phyloP scores from a whole-genome alignment of 2,113 vertebrate genomes.

The Cercocebus atys region DNA sequence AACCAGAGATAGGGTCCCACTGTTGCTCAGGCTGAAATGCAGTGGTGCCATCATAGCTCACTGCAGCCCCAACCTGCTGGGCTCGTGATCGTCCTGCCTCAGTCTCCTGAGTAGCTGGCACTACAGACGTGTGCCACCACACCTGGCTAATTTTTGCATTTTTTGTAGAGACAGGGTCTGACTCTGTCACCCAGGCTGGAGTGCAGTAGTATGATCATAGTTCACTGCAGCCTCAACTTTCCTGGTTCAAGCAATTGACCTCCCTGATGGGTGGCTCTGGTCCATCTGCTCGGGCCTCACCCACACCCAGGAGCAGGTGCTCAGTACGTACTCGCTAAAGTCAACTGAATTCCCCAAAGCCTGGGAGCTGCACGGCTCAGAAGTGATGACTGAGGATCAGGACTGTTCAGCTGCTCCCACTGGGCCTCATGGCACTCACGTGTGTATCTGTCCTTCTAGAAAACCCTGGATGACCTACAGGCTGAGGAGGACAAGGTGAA shows the following conservation, averaged over 20 bases:
- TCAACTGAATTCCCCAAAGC: background rate
- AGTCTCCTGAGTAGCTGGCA: too few relatives aligned
- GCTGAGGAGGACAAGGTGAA: conserved; percentile 76
- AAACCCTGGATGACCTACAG: conserved; percentile 73
- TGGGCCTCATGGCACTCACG: background rate
- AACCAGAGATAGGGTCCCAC: background rate
- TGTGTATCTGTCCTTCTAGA: conserved; percentile 44
- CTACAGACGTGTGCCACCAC: too few relatives aligned
- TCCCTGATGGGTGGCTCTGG: accelerated
- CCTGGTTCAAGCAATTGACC: background rate
- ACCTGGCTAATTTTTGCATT: too few relatives aligned
- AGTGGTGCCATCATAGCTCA: too few relatives aligned
- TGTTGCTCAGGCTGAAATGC: too few relatives aligned
- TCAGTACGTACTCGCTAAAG: background rate
- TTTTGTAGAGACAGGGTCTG: too few relatives aligned
- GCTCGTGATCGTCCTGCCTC: too few relatives aligned
- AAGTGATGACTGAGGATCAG: background rate
- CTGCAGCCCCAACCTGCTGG: too few relatives aligned
- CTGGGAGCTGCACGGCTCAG: background rate
- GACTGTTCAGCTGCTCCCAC: background rate
- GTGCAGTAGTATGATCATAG: too few relatives aligned
- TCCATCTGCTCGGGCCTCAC: background rate
- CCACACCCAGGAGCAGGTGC: background rate
- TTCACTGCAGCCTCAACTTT: too few relatives aligned
- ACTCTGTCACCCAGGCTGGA: too few relatives aligned